These are phyloP conservation scores for Alouatta palliata DNA, from an alignment of 2,113 vertebrate species.

Conservation along the genomic window DNA sequence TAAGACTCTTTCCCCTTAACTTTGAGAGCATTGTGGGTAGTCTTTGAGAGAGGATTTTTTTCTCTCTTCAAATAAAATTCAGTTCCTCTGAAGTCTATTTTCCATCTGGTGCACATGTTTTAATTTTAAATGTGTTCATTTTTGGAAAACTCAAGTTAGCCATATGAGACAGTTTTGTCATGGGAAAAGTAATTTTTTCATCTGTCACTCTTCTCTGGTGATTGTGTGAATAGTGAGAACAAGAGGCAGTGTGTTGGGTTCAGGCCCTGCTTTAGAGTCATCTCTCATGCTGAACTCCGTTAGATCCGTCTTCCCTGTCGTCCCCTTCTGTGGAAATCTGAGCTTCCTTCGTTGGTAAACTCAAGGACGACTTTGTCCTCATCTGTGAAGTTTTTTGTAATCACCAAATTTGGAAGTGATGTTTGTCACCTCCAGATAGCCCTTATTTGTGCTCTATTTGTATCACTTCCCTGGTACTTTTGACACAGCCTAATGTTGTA, in stretches of 20 bases:
- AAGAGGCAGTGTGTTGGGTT: neutral
- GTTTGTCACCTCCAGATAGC: neutral
- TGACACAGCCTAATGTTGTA: neutral
- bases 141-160: conserved; percentile 63
- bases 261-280: neutral
- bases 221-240: neutral
- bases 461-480: neutral
- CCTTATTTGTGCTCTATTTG: neutral
- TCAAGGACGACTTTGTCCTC: neutral
- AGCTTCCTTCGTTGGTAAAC: neutral
- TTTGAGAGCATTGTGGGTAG: neutral
- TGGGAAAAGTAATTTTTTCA: neutral
- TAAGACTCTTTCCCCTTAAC: conserved; percentile 77
- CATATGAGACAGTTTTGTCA: conserved; percentile 3
- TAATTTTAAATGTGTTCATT: conserved; percentile 48
- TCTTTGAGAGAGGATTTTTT: neutral
- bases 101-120: conserved; percentile 46
- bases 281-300: neutral
- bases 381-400: neutral
- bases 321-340: neutral
- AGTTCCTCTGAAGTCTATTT: conserved; percentile 34
- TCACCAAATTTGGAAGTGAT: neutral
- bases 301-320: neutral
- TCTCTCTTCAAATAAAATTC: conserved; percentile 45
- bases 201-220: neutral